Evolutionary conservation across 2,113 vertebrate genomes (phyloP).

Genomic region (Mus musculus): DNA sequence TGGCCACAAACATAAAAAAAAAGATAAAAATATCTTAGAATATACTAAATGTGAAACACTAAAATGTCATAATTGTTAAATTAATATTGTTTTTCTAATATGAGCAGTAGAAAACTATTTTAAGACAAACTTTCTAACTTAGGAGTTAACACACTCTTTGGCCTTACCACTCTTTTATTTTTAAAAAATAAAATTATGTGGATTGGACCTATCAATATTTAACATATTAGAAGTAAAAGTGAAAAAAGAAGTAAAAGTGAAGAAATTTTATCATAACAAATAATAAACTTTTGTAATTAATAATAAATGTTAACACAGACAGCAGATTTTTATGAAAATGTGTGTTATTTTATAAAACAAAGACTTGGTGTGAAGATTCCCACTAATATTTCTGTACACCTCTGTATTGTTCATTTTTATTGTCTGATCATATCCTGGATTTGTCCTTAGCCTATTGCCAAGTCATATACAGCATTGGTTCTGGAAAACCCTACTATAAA

Average conservation of each 20-base stretch:
- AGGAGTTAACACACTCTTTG: background rate
- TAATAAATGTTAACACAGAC: background rate
- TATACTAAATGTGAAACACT: background rate
- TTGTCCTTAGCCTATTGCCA: background rate
- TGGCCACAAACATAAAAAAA: slow-evolving; percentile 1
- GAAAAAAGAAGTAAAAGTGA: slow-evolving; percentile 9
- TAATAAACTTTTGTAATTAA: background rate
- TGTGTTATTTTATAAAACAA: background rate
- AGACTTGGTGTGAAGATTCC: background rate
- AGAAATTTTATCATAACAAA: background rate
- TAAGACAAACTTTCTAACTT: slow-evolving; percentile 11
- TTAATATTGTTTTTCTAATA: slow-evolving; percentile 20
- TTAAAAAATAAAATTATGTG: background rate
- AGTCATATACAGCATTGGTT: background rate
- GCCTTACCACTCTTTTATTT: background rate
- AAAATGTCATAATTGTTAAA: background rate
- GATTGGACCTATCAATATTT: background rate
- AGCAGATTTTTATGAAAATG: slow-evolving; percentile 18
- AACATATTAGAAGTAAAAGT: slow-evolving; percentile 22
- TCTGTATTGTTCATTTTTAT: background rate
- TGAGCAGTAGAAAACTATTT: background rate
- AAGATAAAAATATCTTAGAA: background rate
- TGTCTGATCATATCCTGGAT: background rate
- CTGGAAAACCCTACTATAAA: background rate
- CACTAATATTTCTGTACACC: background rate